phyloP scores from a whole-genome alignment of 2,888 invertebrate genomes.

The Aricia artaxerxes region DNA sequence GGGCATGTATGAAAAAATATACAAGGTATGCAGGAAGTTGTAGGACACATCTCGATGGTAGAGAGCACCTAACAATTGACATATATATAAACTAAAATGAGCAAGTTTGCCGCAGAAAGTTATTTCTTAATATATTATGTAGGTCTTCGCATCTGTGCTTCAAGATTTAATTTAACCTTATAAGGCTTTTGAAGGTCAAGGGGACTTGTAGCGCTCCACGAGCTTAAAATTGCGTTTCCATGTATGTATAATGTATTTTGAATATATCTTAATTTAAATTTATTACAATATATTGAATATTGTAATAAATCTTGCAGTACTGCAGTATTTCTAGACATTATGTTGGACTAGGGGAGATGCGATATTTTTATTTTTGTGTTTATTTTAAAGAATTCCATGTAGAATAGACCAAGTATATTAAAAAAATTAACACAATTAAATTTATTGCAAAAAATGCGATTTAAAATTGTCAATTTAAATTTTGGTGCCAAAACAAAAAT shows the following conservation, averaged over 20 bases:
- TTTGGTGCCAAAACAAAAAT: too few relatives aligned
- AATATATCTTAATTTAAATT: too few relatives aligned
- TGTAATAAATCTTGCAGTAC: neutral
- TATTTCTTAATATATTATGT: conserved; percentile 13
- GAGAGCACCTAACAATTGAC: neutral
- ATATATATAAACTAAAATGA: neutral
- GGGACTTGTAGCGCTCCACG: conserved; percentile 18
- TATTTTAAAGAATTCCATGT: too few relatives aligned
- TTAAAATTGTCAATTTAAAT: too few relatives aligned
- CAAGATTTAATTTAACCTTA: conserved; percentile 31
- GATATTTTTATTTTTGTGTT: too few relatives aligned
- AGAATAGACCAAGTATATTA: too few relatives aligned
- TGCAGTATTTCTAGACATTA: neutral
- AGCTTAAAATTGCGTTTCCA: conserved; percentile 27
- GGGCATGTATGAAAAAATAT: too few relatives aligned
- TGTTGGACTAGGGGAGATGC: too few relatives aligned
- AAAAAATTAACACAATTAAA: too few relatives aligned
- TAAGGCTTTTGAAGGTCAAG: conserved; percentile 28
- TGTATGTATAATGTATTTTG: neutral
- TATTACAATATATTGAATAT: neutral
- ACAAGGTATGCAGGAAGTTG: neutral
- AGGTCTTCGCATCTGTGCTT: conserved; percentile 13
- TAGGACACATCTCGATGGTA: neutral
- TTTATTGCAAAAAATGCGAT: too few relatives aligned
- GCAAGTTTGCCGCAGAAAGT: neutral